phyloP scores from a whole-genome alignment of 2,888 invertebrate genomes.

The Acanthosepion pharaonis region DNA sequence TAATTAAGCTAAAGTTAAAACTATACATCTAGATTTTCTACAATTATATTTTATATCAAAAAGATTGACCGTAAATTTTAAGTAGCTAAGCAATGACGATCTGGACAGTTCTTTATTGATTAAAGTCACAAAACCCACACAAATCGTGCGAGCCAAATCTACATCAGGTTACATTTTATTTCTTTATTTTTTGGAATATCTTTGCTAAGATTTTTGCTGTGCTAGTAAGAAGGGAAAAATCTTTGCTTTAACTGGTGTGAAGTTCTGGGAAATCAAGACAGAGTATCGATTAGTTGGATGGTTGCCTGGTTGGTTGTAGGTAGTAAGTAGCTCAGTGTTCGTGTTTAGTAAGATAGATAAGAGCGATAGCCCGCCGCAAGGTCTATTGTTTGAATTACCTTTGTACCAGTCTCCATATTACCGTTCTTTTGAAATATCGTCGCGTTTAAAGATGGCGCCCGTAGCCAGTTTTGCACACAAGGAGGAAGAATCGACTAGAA shows the following conservation, averaged over 20 bases:
- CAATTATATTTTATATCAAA: too few species aligned
- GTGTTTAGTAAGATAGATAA: neutral
- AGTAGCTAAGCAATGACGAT: too few species aligned
- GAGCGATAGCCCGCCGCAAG: neutral
- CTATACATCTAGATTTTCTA: too few species aligned
- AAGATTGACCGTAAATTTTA: too few species aligned
- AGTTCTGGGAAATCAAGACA: neutral
- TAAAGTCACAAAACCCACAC: neutral
- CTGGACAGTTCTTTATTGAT: neutral
- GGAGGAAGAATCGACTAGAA: neutral
- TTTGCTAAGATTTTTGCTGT: neutral
- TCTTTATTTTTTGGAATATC: neutral
- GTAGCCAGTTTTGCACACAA: neutral
- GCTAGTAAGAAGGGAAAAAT: neutral
- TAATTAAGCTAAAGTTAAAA: too few species aligned
- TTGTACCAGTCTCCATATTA: neutral
- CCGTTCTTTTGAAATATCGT: neutral
- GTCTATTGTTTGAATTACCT: neutral
- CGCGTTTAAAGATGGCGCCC: slow-evolving; percentile 17
- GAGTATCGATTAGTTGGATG: neutral
- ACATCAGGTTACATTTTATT: neutral
- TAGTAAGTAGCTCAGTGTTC: slow-evolving; percentile 2
- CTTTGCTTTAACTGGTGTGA: neutral
- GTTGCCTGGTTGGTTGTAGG: neutral
- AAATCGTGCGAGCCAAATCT: neutral